phyloP scores from a whole-genome alignment of 2,797 vertebrate genomes.

The Lacerta bilineata region DNA sequence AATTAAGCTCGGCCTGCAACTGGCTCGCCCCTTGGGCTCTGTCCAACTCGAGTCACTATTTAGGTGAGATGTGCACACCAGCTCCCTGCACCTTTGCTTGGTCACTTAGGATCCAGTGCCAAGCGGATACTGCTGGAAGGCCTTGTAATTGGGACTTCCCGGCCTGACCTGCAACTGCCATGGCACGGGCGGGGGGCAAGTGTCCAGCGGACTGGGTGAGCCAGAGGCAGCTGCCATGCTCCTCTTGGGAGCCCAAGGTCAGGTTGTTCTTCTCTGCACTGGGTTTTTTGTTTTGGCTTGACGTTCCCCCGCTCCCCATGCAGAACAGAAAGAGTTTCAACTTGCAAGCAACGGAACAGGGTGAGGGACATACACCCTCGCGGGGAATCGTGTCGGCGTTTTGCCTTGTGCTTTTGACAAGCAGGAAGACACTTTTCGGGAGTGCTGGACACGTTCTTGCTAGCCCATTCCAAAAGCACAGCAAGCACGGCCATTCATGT shows the following conservation, averaged over 20 bases:
- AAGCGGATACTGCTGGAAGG: no score
- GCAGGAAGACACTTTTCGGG: neutral
- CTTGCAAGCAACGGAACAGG: neutral
- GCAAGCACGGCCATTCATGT: neutral
- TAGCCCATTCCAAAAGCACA: no score
- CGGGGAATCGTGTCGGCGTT: neutral
- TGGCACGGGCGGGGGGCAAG: neutral
- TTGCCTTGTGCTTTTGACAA: neutral
- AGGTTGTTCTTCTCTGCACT: no score
- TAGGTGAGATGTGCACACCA: neutral
- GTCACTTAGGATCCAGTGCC: neutral
- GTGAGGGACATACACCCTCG: neutral
- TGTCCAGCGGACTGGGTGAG: neutral
- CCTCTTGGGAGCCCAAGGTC: neutral
- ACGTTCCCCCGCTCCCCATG: no score
- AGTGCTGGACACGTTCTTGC: neutral
- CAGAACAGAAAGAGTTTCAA: neutral
- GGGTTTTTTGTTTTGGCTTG: neutral
- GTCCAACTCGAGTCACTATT: neutral
- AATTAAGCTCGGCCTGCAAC: no score
- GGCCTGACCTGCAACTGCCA: neutral
- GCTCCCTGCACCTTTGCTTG: neutral
- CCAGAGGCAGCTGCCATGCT: neutral
- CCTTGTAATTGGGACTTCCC: neutral
- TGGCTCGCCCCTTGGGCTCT: neutral